Evolutionary conservation across 2,888 invertebrate species (phyloP), one percentile per base, ranked within the genome.

Genomic region (Dioctria rufipes): DNA sequence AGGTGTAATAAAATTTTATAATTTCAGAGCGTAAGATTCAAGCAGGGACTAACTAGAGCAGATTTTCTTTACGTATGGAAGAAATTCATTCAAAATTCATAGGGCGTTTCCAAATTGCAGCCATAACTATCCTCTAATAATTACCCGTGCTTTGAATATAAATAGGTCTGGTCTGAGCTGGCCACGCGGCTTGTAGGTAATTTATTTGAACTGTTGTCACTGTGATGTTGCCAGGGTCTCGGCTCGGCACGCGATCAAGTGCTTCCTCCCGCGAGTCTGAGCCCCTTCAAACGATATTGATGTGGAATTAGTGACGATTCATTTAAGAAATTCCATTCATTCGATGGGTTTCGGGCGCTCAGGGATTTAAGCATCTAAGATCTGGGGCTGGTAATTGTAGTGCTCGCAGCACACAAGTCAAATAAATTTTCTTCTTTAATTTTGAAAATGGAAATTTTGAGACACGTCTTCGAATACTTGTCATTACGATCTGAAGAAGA

Each of bases 51-150:
- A 54, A 11, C 54, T 11, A 4, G 54, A 54, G 54, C 11, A 54
- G n/a, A 54, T 54, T 54, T 54, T 2, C 54, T 54, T 54, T n/a
- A n/a, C 11, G 54, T 8, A 54, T 54, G 11, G 54, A 25, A 25
- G 54, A 54, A 54, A 54, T 54, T 54, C 54, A 54, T 54, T 54
- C 54, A 54, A n/a, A 54, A 54, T 54, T 54, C 54, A 54, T n/a
- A 54, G 11, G 54, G 54, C 54, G 54, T 54, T 54, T n/a, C 54
- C 54, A n/a, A 54, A 54, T 54, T 11, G 11, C 54, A 54, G 54
- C 54, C 54, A 54, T 54, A 54, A 54, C 54, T 54, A 8, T 8
- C 54, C 11, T 54, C 11, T 54, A 54, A 54, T 54, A 54, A 54
- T 54, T 54, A n/a, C 54, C 25, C 54, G 54, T 54, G 2, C 11